Evolutionary conservation across 2,113 vertebrate species (phyloP).

Genomic region (Conger conger): DNA sequence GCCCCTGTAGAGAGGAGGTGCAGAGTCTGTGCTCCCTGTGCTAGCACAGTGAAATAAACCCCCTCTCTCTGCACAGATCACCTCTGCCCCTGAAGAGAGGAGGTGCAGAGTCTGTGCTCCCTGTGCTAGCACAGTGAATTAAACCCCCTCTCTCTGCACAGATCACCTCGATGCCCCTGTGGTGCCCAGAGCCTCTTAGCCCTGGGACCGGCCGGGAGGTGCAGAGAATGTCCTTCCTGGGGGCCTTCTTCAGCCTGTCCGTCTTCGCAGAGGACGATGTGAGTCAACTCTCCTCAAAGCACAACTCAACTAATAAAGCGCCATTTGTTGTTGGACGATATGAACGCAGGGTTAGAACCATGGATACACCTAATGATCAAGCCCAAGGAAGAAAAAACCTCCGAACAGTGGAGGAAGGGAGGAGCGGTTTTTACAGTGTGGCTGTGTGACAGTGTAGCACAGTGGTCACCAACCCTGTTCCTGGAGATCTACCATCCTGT

Average conservation of each 20-base stretch:
- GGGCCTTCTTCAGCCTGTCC: slow-evolving; percentile 92
- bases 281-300: slow-evolving; percentile 52
- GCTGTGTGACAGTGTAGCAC: too few relatives aligned
- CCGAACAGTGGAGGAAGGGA: not conserved
- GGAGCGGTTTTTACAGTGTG: not conserved
- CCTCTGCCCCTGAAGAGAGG: slow-evolving; percentile 95
- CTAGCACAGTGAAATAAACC: not conserved
- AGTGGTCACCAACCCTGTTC: too few relatives aligned
- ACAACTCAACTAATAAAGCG: not conserved
- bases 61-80: too few relatives aligned
- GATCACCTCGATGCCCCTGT: slow-evolving; percentile 86
- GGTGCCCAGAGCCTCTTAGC: slow-evolving; percentile 91
- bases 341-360: not conserved
- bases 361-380: not conserved
- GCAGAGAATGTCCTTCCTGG: slow-evolving; percentile 91
- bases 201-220: slow-evolving; percentile 89
- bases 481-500: too few relatives aligned
- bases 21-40: too few relatives aligned
- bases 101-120: slow-evolving; percentile 92
- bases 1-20: too few relatives aligned
- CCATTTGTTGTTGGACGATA: too few relatives aligned
- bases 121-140: slow-evolving; percentile 43
- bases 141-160: slow-evolving; percentile 47
- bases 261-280: slow-evolving; percentile 98
- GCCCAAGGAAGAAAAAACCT: not conserved